phyloP scores from a whole-genome alignment of 2,113 vertebrate species.

The Indri indri region DNA sequence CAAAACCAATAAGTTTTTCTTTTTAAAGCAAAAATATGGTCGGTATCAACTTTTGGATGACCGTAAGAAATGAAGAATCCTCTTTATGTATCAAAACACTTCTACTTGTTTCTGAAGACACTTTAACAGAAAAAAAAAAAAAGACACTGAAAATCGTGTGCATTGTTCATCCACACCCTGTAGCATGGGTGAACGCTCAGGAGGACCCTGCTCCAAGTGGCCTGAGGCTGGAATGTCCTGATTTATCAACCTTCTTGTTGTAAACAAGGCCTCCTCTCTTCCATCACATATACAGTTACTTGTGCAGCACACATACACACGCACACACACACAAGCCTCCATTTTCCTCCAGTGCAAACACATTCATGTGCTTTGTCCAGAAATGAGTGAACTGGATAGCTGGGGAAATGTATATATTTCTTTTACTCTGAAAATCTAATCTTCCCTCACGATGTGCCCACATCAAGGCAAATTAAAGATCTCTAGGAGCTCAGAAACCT shows the following conservation, averaged over 20 bases:
- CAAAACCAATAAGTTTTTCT: not conserved
- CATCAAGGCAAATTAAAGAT: not conserved
- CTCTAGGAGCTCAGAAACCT: not conserved
- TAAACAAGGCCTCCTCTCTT: not conserved
- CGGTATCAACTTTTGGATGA: slow-evolving; percentile 47
- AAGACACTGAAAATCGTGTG: slow-evolving; percentile 50
- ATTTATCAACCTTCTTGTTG: not conserved
- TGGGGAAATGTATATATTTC: not conserved
- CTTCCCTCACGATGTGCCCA: not conserved
- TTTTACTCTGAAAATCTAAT: slow-evolving; percentile 1
- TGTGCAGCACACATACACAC: not conserved
- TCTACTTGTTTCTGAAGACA: slow-evolving; percentile 67
- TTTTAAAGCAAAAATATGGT: not conserved
- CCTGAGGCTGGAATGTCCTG: not conserved
- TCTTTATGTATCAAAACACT: slow-evolving; percentile 71
- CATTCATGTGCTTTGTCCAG: not conserved
- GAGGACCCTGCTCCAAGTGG: not conserved
- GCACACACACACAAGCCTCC: not conserved
- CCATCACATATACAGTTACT: not conserved
- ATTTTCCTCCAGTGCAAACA: slow-evolving; percentile 36
- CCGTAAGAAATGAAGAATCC: slow-evolving; percentile 50
- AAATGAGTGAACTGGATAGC: not conserved
- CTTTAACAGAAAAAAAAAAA: slow-evolving; percentile 48
- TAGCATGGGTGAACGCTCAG: not conserved
- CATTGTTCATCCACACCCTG: slow-evolving; percentile 58